These are phyloP conservation scores for Chymomyza fuscimana DNA, from an alignment of 2,888 invertebrate genomes.

Conservation along the genomic window DNA sequence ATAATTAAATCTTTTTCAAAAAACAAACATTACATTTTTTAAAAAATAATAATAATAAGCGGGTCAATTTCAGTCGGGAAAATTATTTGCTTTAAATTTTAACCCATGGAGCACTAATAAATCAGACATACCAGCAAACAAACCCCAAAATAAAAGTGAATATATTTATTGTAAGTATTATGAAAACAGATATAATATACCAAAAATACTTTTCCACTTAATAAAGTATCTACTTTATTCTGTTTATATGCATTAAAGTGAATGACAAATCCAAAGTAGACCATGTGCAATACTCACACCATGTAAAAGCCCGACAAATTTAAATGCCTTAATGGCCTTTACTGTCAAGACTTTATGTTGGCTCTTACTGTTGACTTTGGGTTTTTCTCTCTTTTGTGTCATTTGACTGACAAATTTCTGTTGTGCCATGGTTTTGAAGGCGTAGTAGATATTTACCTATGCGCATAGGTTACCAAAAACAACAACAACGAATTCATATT, in stretches of 20 bases:
- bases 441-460: conserved; percentile 15
- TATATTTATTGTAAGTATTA: too few species aligned
- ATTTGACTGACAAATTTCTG: conserved; percentile 6
- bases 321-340: conserved; percentile 30
- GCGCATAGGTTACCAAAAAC: conserved; percentile 17
- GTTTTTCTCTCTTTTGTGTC: conserved; percentile 34
- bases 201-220: background rate
- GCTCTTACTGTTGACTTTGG: conserved; percentile 31
- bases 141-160: too few species aligned
- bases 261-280: background rate
- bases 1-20: too few species aligned
- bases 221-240: background rate
- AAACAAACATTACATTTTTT: too few species aligned
- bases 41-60: too few species aligned
- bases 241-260: background rate
- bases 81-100: too few species aligned
- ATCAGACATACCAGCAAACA: too few species aligned
- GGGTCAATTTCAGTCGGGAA: too few species aligned
- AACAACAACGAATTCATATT: background rate
- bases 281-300: background rate
- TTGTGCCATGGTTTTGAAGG: conserved; percentile 21
- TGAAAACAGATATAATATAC: background rate
- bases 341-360: conserved; percentile 35
- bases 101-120: too few species aligned
- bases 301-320: conserved; percentile 6